Conservation (phyloP, 2,888 invertebrate species). For the Venusia cambrica region DNA sequence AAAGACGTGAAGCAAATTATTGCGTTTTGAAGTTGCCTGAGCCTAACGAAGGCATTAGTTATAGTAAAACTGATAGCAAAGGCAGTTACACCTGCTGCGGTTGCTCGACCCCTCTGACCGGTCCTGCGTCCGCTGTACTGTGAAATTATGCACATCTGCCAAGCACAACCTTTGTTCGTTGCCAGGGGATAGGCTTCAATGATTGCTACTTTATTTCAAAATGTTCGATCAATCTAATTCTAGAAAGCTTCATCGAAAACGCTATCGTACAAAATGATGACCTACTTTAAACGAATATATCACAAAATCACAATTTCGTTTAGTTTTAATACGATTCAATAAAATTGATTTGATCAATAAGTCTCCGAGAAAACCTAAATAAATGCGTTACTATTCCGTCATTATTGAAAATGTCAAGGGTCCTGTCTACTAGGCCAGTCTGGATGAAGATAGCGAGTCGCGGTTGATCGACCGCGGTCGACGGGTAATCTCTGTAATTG, state of each 20-base stretch:
- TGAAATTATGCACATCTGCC: conserved; percentile 74
- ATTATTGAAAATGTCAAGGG: conserved; percentile 6
- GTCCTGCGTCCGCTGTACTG: conserved; percentile 63
- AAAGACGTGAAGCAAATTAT: neutral
- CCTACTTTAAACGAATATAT: no score
- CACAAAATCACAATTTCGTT: no score
- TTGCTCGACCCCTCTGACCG: conserved; percentile 60
- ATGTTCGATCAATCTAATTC: no score
- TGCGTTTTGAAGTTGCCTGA: neutral
- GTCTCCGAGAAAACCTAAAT: no score
- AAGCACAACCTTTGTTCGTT: conserved; percentile 33
- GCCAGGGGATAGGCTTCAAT: conserved; percentile 21
- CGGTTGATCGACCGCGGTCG: conserved; percentile 32
- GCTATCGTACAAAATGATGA: no score
- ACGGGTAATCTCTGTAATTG: conserved; percentile 42
- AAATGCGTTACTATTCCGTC: neutral
- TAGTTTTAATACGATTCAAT: no score
- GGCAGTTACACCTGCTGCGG: conserved; percentile 62
- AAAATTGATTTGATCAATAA: no score
- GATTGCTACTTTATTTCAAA: conserved; percentile 11
- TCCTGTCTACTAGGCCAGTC: conserved; percentile 9
- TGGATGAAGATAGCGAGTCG: conserved; percentile 18
- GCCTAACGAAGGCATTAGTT: neutral
- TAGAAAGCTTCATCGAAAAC: no score
- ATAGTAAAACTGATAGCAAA: conserved; percentile 13